Evolutionary conservation across 2,113 vertebrate genomes (phyloP).

Genomic region (Penelope pileata): DNA sequence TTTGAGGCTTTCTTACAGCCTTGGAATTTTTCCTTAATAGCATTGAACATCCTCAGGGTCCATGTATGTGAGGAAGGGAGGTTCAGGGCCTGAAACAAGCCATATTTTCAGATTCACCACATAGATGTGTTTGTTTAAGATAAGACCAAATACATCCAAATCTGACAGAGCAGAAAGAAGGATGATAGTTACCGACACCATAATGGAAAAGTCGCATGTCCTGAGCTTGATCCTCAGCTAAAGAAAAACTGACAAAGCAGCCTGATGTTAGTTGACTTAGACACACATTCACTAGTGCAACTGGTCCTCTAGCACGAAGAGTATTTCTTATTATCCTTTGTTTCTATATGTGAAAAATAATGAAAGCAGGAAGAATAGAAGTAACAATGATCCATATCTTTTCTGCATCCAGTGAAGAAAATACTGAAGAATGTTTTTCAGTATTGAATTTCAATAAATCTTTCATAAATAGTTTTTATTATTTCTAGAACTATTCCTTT

Average conservation of each 20-base stretch:
- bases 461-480: neutral
- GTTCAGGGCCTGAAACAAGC: neutral
- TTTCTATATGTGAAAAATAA: neutral
- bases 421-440: neutral
- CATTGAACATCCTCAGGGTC: conserved; percentile 6
- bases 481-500: neutral
- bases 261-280: neutral
- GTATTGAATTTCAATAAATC: neutral
- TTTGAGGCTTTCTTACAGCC: conserved; percentile 6
- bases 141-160: conserved; percentile 1
- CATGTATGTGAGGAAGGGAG: neutral
- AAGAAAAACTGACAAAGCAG: neutral
- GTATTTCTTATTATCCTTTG: neutral
- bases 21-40: conserved; percentile 22
- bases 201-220: neutral
- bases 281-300: accelerated
- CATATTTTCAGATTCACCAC: neutral
- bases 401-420: neutral
- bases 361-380: neutral
- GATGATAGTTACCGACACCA: neutral
- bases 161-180: neutral
- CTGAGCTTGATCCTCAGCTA: neutral
- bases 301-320: neutral
- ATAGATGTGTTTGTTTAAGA: conserved; percentile 37
- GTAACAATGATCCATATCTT: neutral